Evolutionary conservation across 2,888 invertebrate genomes (phyloP), one percentile per base, ranked within the genome.

Genomic region (Psylliodes chrysocephalus): DNA sequence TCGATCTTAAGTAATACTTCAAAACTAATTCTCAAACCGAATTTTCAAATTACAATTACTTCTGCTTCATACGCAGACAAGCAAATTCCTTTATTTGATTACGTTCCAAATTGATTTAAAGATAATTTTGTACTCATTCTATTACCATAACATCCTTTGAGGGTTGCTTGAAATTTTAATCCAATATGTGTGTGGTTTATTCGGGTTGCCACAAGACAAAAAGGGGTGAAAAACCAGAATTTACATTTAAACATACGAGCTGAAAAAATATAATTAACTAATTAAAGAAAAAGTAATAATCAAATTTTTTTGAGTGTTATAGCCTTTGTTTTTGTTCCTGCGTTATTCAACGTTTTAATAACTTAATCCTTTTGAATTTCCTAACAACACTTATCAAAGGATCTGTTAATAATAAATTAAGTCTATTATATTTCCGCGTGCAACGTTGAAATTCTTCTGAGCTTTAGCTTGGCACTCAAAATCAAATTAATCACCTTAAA

Each of bases 121-220:
- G 55, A 22, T 55, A 55, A 55, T 44, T 52, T 38, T 33, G 52
- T 52, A 18, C 33, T 38, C 35, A 35, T 55, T 44, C 44, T 30
- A 55, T 55, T 55, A 55, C 55, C 55, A 55, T 55, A 55, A 55
- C 44, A 55, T 38, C 44, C 17, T 14, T 22, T n/a, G 28, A n/a
- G 25, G 52, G 33, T 8, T 10, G 33, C 8, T n/a, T 33, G 33
- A 7, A 33, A 33, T 33, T 33, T 33, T n/a, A 33, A 33, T 33
- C 10, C 2, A 33, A 33, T 33, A 33, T 7, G n/a, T n/a, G n/a
- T 8, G 33, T n/a, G 8, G 7, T 33, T n/a, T 33, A 10, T 22
- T 22, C 22, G 22, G 6, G 22, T 6, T 22, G 6, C n/a, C n/a
- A 33, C 33, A 7, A 10, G 7, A 33, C 33, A 33, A 4, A 25